Conservation (phyloP, 1,140 invertebrate genomes). For the Calephelis nemesis region DNA sequence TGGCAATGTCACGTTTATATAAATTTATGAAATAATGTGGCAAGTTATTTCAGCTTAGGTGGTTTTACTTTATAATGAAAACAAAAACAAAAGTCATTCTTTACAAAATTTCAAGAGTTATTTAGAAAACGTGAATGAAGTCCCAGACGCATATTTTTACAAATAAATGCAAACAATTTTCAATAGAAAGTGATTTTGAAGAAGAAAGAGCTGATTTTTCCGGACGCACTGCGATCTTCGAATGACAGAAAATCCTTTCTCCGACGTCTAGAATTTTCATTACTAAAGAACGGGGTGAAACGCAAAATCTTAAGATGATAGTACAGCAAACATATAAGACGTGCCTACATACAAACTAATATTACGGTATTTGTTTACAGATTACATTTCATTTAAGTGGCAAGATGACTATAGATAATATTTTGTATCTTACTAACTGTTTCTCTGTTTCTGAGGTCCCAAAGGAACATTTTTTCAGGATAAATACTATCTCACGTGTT, state of each 20-base stretch:
- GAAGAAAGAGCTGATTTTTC: slow-evolving; percentile 32
- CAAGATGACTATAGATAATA: too few species aligned
- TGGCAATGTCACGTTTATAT: too few species aligned
- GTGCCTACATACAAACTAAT: too few species aligned
- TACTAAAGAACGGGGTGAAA: slow-evolving; percentile 53
- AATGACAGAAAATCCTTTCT: slow-evolving; percentile 55
- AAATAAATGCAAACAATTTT: slow-evolving; percentile 14
- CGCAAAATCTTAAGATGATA: slow-evolving; percentile 34
- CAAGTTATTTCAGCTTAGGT: too few species aligned
- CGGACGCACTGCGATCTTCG: slow-evolving; percentile 47
- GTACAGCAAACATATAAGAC: neutral
- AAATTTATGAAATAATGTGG: too few species aligned
- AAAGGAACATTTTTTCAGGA: too few species aligned
- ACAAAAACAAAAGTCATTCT: neutral
- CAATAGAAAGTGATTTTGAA: slow-evolving; percentile 17
- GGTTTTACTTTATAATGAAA: too few species aligned
- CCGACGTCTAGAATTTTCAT: slow-evolving; percentile 71
- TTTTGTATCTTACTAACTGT: too few species aligned
- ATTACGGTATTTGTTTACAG: too few species aligned
- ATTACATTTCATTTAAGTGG: too few species aligned
- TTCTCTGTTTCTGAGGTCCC: too few species aligned
- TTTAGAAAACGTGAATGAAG: slow-evolving; percentile 2
- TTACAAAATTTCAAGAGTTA: neutral
- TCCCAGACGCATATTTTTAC: slow-evolving; percentile 13
- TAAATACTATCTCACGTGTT: too few species aligned